Base-by-base conservation (phyloP, 1,140 invertebrate species). In the Cherax quadricarinatus region DNA sequence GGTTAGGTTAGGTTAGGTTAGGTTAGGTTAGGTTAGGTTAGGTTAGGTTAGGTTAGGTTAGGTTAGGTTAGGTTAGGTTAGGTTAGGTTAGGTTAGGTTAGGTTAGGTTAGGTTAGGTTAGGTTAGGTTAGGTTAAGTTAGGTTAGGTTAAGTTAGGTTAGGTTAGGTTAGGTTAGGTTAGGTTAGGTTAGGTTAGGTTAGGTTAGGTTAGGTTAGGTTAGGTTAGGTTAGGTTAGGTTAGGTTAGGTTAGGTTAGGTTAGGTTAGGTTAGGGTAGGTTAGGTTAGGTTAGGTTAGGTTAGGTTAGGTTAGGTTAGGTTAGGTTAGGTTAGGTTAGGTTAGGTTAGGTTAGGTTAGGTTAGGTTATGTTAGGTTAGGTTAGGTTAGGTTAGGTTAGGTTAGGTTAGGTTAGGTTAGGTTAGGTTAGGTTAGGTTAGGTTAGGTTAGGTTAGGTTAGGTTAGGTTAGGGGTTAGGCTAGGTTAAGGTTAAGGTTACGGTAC, bases 11-110 rank as follows among this genome's bases (percentile, higher is more conserved):
- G 80, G 80, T 82, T 82, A 6, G 80, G 80, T 82, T 82, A 6
- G 80, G 80, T 82, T 82, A 6, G 80, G 80, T 82, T 82, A 6
- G 80, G 41, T 82, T 82, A 7, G 80, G 80, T 82, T 82, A 10
- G 80, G 80, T 82, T 82, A 82, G 80, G 80, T 82, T 82, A 82
- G 80, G 80, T 82, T 82, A 82, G 80, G 80, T 82, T 82, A 82
- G 80, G 41, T 82, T 82, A 48, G 80, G 41, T 82, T 82, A 21
- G 80, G 80, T n/a, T n/a, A n/a, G n/a, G n/a, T 82, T 82, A 48
- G 80, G 80, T 82, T 82, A 48, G 80, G 80, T 82, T 82, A 48
- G 80, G 49, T 82, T 82, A 82, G 80, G 80, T 82, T 82, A 82
- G 80, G 80, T 82, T 82, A 53, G 80, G 80, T 82, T 82, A 82